These are phyloP conservation scores for Linnaemya vulpina DNA, from an alignment of 2,888 invertebrate genomes.

Conservation along the genomic window DNA sequence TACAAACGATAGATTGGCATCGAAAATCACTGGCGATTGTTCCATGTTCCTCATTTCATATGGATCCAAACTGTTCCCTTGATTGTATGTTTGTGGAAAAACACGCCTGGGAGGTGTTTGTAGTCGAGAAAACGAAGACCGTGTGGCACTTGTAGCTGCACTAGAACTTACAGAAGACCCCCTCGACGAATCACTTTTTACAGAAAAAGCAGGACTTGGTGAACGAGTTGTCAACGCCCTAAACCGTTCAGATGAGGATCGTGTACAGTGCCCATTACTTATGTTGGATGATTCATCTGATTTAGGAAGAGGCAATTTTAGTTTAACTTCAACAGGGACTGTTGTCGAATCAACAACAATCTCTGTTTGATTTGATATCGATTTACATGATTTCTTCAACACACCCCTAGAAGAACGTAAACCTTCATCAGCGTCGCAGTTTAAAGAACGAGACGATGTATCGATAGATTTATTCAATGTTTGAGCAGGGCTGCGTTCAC, in stretches of 20 bases:
- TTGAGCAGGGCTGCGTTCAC: slow-evolving; percentile 75
- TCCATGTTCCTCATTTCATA: slow-evolving; percentile 87
- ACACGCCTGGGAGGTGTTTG: slow-evolving; percentile 85
- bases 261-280: slow-evolving; percentile 35
- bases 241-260: slow-evolving; percentile 74
- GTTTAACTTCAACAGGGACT: slow-evolving; percentile 77
- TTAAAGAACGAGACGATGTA: slow-evolving; percentile 43
- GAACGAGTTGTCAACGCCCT: slow-evolving; percentile 83
- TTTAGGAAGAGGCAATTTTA: slow-evolving; percentile 77
- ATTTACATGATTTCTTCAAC: slow-evolving; percentile 47
- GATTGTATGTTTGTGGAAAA: slow-evolving; percentile 86
- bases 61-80: slow-evolving; percentile 84
- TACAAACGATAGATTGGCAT: slow-evolving; percentile 91
- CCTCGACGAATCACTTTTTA: slow-evolving; percentile 77
- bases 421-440: slow-evolving; percentile 73
- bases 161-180: slow-evolving; percentile 75
- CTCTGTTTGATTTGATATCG: slow-evolving; percentile 28
- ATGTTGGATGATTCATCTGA: slow-evolving; percentile 62
- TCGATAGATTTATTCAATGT: slow-evolving; percentile 43
- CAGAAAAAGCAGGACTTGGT: slow-evolving; percentile 84
- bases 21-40: slow-evolving; percentile 91
- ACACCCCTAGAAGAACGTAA: slow-evolving; percentile 40
- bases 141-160: slow-evolving; percentile 72
- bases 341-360: slow-evolving; percentile 59
- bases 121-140: slow-evolving; percentile 73